Evolutionary conservation across 2,113 vertebrate genomes (phyloP).

Genomic region (Cnemophilus loriae): DNA sequence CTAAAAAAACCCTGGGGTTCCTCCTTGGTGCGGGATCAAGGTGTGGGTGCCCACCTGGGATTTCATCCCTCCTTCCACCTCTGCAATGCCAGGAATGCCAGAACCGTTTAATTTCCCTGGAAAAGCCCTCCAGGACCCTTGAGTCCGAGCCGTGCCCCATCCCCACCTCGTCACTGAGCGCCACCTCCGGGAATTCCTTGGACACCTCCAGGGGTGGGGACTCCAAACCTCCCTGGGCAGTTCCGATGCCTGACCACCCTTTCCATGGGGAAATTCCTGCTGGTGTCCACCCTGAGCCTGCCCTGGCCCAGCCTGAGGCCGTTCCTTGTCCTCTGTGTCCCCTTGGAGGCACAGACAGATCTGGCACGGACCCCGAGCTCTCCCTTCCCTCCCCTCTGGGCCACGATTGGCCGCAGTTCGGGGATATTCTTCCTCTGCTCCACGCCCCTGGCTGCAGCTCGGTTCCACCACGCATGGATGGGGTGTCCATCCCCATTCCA

Average conservation of each 20-base stretch:
- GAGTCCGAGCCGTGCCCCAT: neutral
- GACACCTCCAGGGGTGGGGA: neutral
- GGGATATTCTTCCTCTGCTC: neutral
- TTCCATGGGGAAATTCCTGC: neutral
- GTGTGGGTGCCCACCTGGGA: neutral
- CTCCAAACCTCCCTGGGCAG: neutral
- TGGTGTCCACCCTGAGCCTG: neutral
- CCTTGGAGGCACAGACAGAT: too few relatives aligned
- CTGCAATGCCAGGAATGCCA: neutral
- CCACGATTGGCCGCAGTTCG: accelerated
- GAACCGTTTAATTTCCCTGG: neutral
- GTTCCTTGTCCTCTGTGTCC: neutral
- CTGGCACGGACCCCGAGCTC: too few relatives aligned
- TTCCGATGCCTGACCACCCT: neutral
- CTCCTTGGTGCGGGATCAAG: neutral
- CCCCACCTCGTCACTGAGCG: neutral
- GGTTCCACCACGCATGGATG: too few relatives aligned
- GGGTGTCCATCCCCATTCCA: neutral
- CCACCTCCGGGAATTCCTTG: neutral
- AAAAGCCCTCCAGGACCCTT: neutral
- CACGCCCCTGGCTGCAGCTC: too few relatives aligned
- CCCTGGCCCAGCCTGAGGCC: neutral
- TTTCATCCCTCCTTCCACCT: neutral
- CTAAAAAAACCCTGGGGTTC: accelerated
- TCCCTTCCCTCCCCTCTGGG: neutral